phyloP scores from a whole-genome alignment of 2,113 vertebrate species.

The Phainopepla nitens region DNA sequence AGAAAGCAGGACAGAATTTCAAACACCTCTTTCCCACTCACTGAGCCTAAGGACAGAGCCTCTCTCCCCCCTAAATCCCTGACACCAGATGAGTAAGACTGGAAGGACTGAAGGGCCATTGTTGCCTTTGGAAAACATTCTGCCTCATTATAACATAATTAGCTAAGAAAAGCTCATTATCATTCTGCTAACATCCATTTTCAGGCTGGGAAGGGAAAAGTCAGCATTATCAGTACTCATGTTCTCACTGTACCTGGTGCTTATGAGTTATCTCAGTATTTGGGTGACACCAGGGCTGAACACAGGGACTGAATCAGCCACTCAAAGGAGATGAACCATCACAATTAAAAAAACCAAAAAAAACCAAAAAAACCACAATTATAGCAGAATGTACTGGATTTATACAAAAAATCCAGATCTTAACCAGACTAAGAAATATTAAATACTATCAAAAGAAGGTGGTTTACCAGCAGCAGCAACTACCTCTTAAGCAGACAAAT shows the following conservation, averaged over 20 bases:
- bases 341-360: background rate
- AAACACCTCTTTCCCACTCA: background rate
- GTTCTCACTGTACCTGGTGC: background rate
- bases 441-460: background rate
- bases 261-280: background rate
- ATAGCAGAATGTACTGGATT: background rate
- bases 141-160: background rate
- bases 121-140: background rate
- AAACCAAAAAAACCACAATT: too few relatives aligned
- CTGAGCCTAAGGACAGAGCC: background rate
- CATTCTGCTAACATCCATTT: background rate
- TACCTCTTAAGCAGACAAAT: background rate
- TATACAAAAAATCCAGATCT: background rate
- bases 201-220: background rate
- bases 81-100: background rate
- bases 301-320: background rate
- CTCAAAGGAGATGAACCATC: background rate
- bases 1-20: constrained; percentile 25
- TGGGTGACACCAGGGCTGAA: background rate
- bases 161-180: background rate
- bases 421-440: background rate
- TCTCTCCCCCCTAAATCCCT: background rate
- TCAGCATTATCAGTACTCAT: background rate
- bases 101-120: background rate
- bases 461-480: background rate